phyloP scores from a whole-genome alignment of 37 sponge, comb jelly and placozoan genomes.

The Chondrilla cf. caribensis region DNA sequence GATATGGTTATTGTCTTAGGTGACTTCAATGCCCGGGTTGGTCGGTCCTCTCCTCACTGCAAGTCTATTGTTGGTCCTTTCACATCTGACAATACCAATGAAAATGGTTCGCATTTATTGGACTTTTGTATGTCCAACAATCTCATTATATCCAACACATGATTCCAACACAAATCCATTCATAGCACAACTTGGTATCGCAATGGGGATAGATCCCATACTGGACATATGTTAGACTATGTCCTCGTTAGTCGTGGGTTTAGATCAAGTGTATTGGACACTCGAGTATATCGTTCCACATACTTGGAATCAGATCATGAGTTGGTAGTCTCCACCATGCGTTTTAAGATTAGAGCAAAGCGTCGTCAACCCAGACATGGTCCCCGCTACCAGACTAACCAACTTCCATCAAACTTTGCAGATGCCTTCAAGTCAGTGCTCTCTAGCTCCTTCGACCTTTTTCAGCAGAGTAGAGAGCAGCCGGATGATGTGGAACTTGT shows the following conservation, averaged over 20 bases:
- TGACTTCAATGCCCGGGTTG: conserved; percentile 7
- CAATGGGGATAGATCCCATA: too few relatives aligned
- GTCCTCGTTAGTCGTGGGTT: background rate
- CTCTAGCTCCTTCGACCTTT: background rate
- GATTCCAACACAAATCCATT: conserved; percentile 2
- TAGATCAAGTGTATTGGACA: background rate
- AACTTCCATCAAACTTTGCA: background rate
- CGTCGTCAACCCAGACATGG: background rate
- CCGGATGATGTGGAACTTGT: background rate
- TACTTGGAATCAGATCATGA: background rate
- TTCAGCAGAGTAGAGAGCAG: background rate
- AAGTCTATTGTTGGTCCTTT: background rate
- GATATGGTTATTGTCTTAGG: conserved; percentile 19
- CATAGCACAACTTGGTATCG: too few relatives aligned
- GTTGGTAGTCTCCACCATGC: background rate
- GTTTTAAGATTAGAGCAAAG: background rate
- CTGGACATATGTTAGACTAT: background rate
- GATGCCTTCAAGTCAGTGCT: background rate
- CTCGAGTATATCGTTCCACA: background rate
- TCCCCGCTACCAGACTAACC: background rate
- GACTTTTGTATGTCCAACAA: conserved; percentile 20
- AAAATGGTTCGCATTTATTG: background rate
- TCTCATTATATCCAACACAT: conserved; percentile 13
- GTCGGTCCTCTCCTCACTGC: background rate
- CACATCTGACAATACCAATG: background rate